Conservation (phyloP, 2,888 invertebrate species). For the Griposia aprilina region DNA sequence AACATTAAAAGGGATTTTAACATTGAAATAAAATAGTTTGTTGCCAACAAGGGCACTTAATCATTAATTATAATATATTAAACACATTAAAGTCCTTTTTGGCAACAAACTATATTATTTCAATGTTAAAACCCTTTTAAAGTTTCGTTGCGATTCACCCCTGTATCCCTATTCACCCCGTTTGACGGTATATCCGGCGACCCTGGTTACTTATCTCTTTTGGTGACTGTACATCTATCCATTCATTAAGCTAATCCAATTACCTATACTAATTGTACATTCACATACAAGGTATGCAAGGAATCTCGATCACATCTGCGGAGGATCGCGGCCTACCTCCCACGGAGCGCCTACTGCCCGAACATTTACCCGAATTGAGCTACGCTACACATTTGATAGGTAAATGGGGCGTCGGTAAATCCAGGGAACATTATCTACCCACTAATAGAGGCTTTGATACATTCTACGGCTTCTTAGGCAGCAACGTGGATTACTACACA, state of each 20-base stretch:
- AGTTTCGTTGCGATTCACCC: too few relatives aligned
- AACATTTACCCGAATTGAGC: constrained; percentile 92
- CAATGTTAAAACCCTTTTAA: too few relatives aligned
- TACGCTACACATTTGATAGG: constrained; percentile 95
- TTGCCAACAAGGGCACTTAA: too few relatives aligned
- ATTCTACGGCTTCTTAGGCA: constrained; percentile 95
- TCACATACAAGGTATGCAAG: constrained; percentile 70
- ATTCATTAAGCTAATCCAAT: constrained; percentile 7
- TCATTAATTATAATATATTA: too few relatives aligned
- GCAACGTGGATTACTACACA: constrained; percentile 94
- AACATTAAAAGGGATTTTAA: too few relatives aligned
- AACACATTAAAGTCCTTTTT: too few relatives aligned
- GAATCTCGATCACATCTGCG: constrained; percentile 78
- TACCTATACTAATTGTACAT: constrained; percentile 17
- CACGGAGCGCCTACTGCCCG: constrained; percentile 92
- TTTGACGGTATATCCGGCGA: too few relatives aligned
- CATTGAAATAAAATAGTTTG: too few relatives aligned
- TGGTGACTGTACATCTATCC: background rate
- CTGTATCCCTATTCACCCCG: too few relatives aligned
- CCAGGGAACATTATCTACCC: constrained; percentile 92
- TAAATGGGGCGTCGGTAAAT: constrained; percentile 97
- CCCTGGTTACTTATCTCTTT: too few relatives aligned
- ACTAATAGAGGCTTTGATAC: constrained; percentile 94
- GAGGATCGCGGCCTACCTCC: constrained; percentile 94
- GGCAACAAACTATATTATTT: too few relatives aligned